Conservation (phyloP, 1,140 invertebrate species). For the Brachionus rubens region DNA sequence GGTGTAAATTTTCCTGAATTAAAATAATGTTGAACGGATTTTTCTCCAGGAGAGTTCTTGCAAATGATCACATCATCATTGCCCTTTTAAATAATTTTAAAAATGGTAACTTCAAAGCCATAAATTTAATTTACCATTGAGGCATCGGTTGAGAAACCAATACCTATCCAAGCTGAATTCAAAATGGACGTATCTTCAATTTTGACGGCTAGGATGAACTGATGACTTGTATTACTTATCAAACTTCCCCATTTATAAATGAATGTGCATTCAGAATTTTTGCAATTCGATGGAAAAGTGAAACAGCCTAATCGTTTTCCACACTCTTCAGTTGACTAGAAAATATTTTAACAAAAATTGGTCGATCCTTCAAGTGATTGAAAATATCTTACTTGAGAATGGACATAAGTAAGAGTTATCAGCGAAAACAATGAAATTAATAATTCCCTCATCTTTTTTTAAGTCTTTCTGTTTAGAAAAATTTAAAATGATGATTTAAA, state of each 20-base stretch:
- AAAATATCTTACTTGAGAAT: too few relatives aligned
- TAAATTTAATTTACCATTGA: constrained; percentile 4
- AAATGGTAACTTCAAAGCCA: neutral
- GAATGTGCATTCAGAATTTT: constrained; percentile 21
- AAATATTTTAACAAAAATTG: neutral
- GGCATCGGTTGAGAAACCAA: constrained; percentile 35
- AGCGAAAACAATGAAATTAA: too few relatives aligned
- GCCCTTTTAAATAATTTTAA: neutral
- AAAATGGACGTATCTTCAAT: neutral
- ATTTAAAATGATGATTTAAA: neutral
- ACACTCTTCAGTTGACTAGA: constrained; percentile 18
- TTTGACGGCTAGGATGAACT: neutral
- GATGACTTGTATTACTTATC: neutral
- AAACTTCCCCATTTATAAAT: constrained; percentile 43
- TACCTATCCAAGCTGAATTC: constrained; percentile 6
- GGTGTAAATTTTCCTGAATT: constrained; percentile 3
- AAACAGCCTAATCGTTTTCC: constrained; percentile 14
- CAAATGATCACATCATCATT: constrained; percentile 44
- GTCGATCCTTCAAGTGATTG: too few relatives aligned
- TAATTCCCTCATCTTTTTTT: too few relatives aligned
- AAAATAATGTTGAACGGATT: constrained; percentile 27
- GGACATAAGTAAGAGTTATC: too few relatives aligned
- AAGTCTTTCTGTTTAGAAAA: neutral
- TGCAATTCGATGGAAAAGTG: constrained; percentile 23
- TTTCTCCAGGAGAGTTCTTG: neutral